Percentiles rank a stretch among this genome's conserved stretches.
Conservation (phyloP, 2,113 vertebrate species). For the Gymnogyps californianus region DNA sequence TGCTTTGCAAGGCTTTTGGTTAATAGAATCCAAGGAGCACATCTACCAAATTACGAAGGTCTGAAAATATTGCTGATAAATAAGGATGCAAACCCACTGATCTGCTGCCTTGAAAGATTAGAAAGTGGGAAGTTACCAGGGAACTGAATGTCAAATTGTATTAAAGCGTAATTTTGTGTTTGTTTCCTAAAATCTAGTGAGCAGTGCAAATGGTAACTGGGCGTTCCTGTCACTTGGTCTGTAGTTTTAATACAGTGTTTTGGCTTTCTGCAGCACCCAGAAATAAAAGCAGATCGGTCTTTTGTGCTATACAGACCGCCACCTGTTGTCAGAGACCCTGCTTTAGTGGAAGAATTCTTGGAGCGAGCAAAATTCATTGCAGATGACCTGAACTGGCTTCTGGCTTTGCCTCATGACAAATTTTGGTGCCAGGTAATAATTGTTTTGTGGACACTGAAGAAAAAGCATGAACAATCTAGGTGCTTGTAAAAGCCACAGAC, state of each 20-base stretch:
- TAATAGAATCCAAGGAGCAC: neutral
- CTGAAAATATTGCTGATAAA: neutral
- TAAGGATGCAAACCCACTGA: neutral
- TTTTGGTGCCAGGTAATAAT: constrained; percentile 96
- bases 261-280: constrained; percentile 82
- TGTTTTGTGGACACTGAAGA: neutral
- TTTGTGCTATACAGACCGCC: constrained; percentile 89
- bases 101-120: neutral
- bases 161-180: neutral
- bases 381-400: constrained; percentile 93
- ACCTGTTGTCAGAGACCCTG: constrained; percentile 76
- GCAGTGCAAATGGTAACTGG: neutral
- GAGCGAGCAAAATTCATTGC: constrained; percentile 87
- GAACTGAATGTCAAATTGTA: neutral
- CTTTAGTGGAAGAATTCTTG: constrained; percentile 88
- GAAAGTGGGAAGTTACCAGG: neutral
- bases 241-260: constrained; percentile 26
- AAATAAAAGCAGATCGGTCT: constrained; percentile 84
- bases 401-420: constrained; percentile 88
- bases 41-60: neutral
- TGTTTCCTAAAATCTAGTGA: neutral
- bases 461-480: neutral
- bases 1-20: neutral
- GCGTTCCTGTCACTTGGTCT: neutral
- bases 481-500: neutral